These are phyloP conservation scores for Labia minor DNA, from an alignment of 2,888 invertebrate genomes.

Conservation along the genomic window DNA sequence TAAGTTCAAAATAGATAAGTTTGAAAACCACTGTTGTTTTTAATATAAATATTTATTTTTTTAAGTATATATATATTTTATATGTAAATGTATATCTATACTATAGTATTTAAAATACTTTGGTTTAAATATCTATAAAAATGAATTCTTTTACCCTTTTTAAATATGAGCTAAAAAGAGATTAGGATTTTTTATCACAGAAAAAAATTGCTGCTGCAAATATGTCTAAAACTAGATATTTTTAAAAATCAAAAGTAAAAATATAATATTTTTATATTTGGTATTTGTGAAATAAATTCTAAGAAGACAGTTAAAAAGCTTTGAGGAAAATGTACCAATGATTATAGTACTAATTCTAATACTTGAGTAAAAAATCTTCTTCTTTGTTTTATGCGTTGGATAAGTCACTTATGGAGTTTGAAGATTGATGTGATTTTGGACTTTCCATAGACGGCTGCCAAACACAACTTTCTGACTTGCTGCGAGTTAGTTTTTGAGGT, in stretches of 20 bases:
- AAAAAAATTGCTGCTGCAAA: conserved; percentile 7
- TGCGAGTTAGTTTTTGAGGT: neutral
- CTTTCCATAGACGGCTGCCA: conserved; percentile 5
- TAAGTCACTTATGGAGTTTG: neutral
- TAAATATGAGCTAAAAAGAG: neutral
- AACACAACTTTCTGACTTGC: neutral
- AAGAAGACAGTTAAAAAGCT: neutral
- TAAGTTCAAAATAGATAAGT: neutral
- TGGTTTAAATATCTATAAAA: neutral
- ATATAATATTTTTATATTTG: no score
- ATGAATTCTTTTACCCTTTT: neutral
- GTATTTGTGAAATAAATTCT: no score
- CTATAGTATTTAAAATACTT: neutral
- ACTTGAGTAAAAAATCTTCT: no score
- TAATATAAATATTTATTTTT: conserved; percentile 3
- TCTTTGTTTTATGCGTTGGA: neutral
- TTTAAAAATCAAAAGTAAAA: no score
- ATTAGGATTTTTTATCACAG: neutral
- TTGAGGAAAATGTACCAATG: neutral
- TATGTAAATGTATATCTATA: neutral
- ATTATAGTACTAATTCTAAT: neutral
- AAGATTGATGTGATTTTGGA: conserved; percentile 13
- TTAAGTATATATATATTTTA: neutral
- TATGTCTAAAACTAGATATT: neutral
- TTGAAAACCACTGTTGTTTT: neutral